Conservation (phyloP, 2,797 vertebrate species). For the Holocentrus rufus region DNA sequence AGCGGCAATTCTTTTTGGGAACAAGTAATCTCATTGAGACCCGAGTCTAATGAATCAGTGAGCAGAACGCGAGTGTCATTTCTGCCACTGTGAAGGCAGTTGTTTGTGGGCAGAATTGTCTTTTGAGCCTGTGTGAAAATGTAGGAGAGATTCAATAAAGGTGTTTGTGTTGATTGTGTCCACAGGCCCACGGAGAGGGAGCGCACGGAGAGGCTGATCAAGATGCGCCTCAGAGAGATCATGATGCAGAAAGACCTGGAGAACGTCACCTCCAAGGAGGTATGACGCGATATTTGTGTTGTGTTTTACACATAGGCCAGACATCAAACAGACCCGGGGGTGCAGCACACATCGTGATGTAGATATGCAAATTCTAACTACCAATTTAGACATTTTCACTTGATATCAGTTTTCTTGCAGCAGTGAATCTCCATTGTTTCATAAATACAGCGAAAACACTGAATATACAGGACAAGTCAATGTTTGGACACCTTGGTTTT, state of each 20-base stretch:
- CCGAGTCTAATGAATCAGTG: constrained; percentile 28
- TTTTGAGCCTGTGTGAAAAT: constrained; percentile 5
- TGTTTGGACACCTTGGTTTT: too few relatives aligned
- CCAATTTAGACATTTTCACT: background rate
- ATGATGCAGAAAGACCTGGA: constrained; percentile 99
- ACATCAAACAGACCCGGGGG: too few relatives aligned
- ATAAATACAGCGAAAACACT: background rate
- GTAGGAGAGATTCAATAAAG: constrained; percentile 23
- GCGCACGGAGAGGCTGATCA: constrained; percentile 92
- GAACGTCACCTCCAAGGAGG: constrained; percentile 97
- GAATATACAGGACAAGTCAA: too few relatives aligned
- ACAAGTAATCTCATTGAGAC: constrained; percentile 63
- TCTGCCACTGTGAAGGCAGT: constrained; percentile 33
- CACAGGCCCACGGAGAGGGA: constrained; percentile 94
- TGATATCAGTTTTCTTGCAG: too few relatives aligned
- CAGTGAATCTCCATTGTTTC: too few relatives aligned
- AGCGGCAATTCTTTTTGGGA: constrained; percentile 58
- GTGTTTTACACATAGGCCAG: too few relatives aligned
- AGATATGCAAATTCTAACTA: too few relatives aligned
- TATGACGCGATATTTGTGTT: too few relatives aligned
- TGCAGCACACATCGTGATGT: too few relatives aligned
- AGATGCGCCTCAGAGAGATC: constrained; percentile 92
- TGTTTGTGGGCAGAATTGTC: constrained; percentile 23
- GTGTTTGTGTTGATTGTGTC: constrained; percentile 47
- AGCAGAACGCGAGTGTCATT: constrained; percentile 24